Base-by-base conservation (phyloP, 2,888 invertebrate species). In the Microdon myrmicae region DNA sequence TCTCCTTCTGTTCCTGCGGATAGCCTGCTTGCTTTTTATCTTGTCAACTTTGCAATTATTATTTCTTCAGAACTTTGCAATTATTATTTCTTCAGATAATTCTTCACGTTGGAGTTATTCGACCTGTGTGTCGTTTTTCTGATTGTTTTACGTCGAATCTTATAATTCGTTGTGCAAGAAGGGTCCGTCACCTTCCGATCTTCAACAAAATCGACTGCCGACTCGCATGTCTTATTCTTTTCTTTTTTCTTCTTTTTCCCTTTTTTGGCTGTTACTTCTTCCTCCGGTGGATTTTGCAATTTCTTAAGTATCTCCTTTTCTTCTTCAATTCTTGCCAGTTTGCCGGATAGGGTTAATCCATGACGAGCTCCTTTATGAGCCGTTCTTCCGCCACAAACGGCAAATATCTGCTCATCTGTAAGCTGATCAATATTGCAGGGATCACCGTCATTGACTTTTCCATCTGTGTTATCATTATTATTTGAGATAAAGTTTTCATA, bases 331-430 rank as follows among this genome's bases (percentile, higher is more conserved):
- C 94, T 82, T 0, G 87, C 85, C 43, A 94, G 79, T 81, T 95
- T 95, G 0, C 94, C 94, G 72, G 83, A 85, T 44, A 90, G 82
- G 70, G 85, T 88, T 1, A 92, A 78, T 0, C 93, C 94, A 77
- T 92, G 89, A 9, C 94, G 82, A 0, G 92, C 90, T 10, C 89
- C 90, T 76, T 93, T 93, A 78, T 94, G 93, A 2, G 89, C 91
- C 2, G 93, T 94, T 70, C 92, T 82, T 2, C 91, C 90, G 35
- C 86, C 89, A 77, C 93, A 94, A 0, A 88, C 88, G 22, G 84
- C 85, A 76, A 90, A 90, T 19, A 94, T 75, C 70, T 92, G 87
- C 51, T 92, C 92, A 79, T 93, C 92, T 0, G 87, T 87, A 69
- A 92, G 71, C n/a, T n/a, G n/a, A n/a, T n/a, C n/a, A n/a, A n/a